Percentiles rank a stretch among this genome's conserved stretches.
These are phyloP conservation scores for Parnassius orleans DNA, from an alignment of 2,888 invertebrate species.

Conservation along the genomic window DNA sequence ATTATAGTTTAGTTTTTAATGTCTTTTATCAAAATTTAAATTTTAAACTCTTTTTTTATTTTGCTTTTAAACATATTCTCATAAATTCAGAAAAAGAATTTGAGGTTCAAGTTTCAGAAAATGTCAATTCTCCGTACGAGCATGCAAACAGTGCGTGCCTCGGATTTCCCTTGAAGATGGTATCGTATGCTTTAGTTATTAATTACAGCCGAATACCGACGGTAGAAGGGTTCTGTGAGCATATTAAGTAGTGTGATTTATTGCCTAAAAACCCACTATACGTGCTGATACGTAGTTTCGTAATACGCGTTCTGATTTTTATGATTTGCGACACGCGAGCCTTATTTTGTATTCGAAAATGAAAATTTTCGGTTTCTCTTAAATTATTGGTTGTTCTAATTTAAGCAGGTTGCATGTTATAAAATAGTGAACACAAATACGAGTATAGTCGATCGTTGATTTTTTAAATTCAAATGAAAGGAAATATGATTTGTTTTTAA, in stretches of 20 bases:
- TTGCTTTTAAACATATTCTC: too few species aligned
- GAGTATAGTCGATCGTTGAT: not conserved
- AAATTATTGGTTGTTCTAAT: constrained; percentile 22
- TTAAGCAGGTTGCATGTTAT: constrained; percentile 20
- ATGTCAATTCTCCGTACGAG: constrained; percentile 3
- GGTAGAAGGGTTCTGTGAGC: constrained; percentile 62
- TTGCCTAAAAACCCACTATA: constrained; percentile 61
- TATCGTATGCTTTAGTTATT: constrained; percentile 68
- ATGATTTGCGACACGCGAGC: constrained; percentile 62
- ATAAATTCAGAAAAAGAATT: too few species aligned
- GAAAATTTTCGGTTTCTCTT: constrained; percentile 20
- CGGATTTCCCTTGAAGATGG: constrained; percentile 42
- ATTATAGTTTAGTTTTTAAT: too few species aligned
- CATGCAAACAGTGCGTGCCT: constrained; percentile 30
- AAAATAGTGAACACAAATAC: constrained; percentile 1
- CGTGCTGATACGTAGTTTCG: constrained; percentile 69
- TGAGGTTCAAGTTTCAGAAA: not conserved
- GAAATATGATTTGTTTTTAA: not conserved
- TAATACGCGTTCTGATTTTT: constrained; percentile 61
- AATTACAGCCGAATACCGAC: constrained; percentile 63
- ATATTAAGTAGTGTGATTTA: constrained; percentile 72
- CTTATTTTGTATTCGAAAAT: constrained; percentile 24
- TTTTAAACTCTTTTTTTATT: too few species aligned
- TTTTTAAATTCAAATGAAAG: not conserved
- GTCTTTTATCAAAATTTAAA: too few species aligned